phyloP scores from a whole-genome alignment of 2,113 vertebrate genomes.

The Burhinus bistriatus region DNA sequence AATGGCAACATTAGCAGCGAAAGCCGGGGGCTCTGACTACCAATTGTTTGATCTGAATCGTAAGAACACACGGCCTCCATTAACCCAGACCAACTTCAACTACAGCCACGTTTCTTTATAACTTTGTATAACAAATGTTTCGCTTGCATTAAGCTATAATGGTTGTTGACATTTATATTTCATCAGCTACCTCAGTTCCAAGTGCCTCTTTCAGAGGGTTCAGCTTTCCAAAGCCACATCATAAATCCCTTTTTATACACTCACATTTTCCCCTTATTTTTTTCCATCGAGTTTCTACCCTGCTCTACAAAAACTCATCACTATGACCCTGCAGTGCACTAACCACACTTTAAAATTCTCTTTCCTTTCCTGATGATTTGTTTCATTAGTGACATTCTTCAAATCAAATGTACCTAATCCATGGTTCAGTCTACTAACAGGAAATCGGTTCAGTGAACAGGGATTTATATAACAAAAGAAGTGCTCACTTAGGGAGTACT shows the following conservation, averaged over 20 bases:
- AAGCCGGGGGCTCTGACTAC: not conserved
- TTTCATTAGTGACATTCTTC: conserved; percentile 75
- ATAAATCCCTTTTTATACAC: conserved; percentile 37
- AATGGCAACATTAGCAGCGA: not conserved
- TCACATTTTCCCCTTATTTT: conserved; percentile 29
- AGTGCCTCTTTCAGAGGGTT: not conserved
- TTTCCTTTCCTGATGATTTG: conserved; percentile 69
- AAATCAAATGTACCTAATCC: conserved; percentile 76
- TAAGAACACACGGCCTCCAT: not conserved
- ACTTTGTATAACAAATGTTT: not conserved
- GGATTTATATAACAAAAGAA: conserved; percentile 75
- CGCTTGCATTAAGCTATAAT: not conserved
- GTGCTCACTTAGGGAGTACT: conserved; percentile 70
- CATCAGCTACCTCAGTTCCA: not conserved
- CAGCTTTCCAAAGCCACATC: conserved; percentile 23
- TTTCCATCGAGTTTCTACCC: conserved; percentile 41
- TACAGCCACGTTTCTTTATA: not conserved
- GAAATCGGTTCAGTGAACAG: conserved; percentile 72
- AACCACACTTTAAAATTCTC: conserved; percentile 50
- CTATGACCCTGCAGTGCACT: conserved; percentile 35
- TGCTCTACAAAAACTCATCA: conserved; percentile 1
- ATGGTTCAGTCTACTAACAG: conserved; percentile 70
- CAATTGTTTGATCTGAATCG: not conserved
- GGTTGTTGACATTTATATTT: conserved; percentile 19
- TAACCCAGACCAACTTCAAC: not conserved